Percentiles rank a stretch among this genome's conserved stretches.
These are phyloP conservation scores for Phengaris alcon DNA, from an alignment of 2,888 invertebrate genomes.

Conservation along the genomic window DNA sequence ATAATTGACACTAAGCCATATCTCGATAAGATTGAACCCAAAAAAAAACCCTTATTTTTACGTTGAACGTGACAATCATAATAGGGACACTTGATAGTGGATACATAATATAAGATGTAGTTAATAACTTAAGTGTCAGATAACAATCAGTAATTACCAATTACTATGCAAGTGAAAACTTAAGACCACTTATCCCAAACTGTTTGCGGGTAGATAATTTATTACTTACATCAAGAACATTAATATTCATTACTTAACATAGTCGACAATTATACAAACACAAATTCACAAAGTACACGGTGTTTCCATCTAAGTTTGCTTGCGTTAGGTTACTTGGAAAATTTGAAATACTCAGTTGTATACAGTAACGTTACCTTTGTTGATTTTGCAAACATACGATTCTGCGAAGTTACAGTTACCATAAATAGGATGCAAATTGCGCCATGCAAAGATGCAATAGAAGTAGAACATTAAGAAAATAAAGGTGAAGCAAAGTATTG, in stretches of 20 bases:
- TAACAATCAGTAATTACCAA: conserved; percentile 1
- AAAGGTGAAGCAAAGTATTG: no score
- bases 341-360: conserved; percentile 34
- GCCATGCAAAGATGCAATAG: not conserved
- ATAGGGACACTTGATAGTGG: not conserved
- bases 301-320: conserved; percentile 44
- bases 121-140: conserved; percentile 10
- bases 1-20: not conserved
- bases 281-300: conserved; percentile 46
- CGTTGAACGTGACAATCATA: not conserved
- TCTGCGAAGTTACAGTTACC: not conserved
- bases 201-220: conserved; percentile 32
- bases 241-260: conserved; percentile 60
- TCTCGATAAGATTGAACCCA: not conserved
- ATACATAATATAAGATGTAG: not conserved
- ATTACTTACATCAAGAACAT: conserved; percentile 41
- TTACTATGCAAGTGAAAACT: conserved; percentile 18
- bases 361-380: conserved; percentile 40
- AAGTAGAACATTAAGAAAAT: not conserved
- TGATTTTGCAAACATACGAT: not conserved
- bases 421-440: conserved; percentile 1
- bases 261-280: conserved; percentile 56
- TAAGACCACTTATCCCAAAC: conserved; percentile 24
- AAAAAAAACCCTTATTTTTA: not conserved
- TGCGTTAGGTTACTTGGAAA: conserved; percentile 11